phyloP scores from a whole-genome alignment of 2,888 invertebrate species.

The Xanthia icteritia region DNA sequence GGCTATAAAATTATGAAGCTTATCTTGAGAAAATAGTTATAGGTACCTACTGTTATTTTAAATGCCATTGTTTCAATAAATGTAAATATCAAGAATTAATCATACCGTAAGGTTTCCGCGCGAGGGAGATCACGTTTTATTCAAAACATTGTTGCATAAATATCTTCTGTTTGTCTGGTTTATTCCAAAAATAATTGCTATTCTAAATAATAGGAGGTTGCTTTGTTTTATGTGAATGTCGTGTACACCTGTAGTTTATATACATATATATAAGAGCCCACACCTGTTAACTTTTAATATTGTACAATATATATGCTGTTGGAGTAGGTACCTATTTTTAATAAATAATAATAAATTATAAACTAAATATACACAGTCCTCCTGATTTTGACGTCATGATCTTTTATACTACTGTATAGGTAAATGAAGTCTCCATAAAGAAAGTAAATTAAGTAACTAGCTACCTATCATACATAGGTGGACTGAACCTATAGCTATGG shows the following conservation, averaged over 20 bases:
- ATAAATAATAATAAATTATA: neutral
- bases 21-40: neutral
- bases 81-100: slow-evolving; percentile 16
- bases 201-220: neutral
- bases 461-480: neutral
- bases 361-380: neutral
- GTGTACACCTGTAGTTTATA: no score
- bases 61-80: slow-evolving; percentile 18
- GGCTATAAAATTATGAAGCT: neutral
- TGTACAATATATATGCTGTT: no score
- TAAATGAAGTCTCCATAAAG: neutral
- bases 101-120: slow-evolving; percentile 28
- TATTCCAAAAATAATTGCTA: slow-evolving; percentile 5
- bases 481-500: neutral
- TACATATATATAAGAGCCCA: no score
- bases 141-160: slow-evolving; percentile 20
- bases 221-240: no score
- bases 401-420: neutral
- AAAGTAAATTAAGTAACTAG: neutral
- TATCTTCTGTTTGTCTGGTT: slow-evolving; percentile 17
- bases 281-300: no score
- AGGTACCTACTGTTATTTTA: neutral
- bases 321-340: no score
- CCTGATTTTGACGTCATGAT: neutral
- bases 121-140: slow-evolving; percentile 33